Evolutionary conservation across 2,888 invertebrate species (phyloP).

Genomic region (Spodoptera littoralis): DNA sequence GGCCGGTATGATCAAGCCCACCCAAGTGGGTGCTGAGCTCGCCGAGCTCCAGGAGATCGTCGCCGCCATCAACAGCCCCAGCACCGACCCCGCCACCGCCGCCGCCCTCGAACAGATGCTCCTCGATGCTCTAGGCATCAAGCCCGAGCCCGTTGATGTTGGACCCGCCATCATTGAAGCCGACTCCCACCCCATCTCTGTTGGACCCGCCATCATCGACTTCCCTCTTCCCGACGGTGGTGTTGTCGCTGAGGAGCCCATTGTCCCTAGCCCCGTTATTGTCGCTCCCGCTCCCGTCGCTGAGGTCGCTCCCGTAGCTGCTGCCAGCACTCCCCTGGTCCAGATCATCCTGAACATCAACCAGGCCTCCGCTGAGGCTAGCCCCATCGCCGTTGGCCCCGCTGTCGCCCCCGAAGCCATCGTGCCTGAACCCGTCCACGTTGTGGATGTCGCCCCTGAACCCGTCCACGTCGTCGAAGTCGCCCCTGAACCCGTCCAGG

Average conservation of each 20-base stretch:
- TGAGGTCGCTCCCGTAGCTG: conserved; percentile 25
- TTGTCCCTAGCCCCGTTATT: conserved; percentile 47
- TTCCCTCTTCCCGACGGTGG: conserved; percentile 45
- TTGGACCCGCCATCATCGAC: conserved; percentile 47
- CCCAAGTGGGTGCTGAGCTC: conserved; percentile 59
- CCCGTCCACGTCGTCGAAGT: conserved; percentile 30
- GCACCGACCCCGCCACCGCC: conserved; percentile 73
- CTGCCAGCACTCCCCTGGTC: conserved; percentile 55
- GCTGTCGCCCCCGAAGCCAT: conserved; percentile 10
- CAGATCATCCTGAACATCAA: conserved; percentile 68
- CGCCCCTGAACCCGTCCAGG: conserved; percentile 20
- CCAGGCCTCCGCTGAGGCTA: conserved; percentile 43
- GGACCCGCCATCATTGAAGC: conserved; percentile 42
- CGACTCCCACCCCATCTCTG: conserved; percentile 5
- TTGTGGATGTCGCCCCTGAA: conserved; percentile 17
- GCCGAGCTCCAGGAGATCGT: conserved; percentile 68
- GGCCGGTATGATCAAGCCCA: conserved; percentile 59
- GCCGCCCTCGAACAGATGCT: conserved; percentile 55
- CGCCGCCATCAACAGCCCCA: conserved; percentile 73
- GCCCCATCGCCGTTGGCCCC: conserved; percentile 26
- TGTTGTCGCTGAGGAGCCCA: conserved; percentile 9
- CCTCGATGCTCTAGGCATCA: conserved; percentile 28
- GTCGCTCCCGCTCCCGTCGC: conserved; percentile 46
- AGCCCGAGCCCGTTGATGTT: conserved; percentile 34
- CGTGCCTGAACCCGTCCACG: conserved; percentile 4